A percentile compares a stretch with the other conserved stretches of the same genome.
Evolutionary conservation across 2,797 vertebrate genomes (phyloP).

Genomic region (Pangasius mekongensis): DNA sequence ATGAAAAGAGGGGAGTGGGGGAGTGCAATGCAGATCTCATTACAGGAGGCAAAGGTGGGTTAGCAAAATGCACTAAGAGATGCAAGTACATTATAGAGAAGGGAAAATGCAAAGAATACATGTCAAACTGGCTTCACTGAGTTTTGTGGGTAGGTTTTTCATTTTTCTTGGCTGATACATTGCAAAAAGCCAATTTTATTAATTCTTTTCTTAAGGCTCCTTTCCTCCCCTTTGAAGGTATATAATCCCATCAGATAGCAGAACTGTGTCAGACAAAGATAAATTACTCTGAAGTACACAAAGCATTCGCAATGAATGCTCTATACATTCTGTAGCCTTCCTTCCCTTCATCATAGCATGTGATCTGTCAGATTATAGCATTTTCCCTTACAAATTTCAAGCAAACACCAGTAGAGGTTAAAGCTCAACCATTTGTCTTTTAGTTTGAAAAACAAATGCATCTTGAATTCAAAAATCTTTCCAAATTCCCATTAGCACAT

Average conservation of each 20-base stretch:
- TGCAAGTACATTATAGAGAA: conserved; percentile 72
- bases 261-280: conserved; percentile 54
- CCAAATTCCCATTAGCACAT: conserved; percentile 6
- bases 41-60: conserved; percentile 71
- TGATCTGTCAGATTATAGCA: conserved; percentile 29
- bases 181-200: conserved; percentile 41
- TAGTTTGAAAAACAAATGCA: conserved; percentile 19
- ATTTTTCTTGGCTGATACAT: conserved; percentile 25
- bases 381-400: conserved; percentile 42
- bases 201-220: conserved; percentile 28
- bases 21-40: conserved; percentile 78
- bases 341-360: conserved; percentile 21
- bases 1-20: conserved; percentile 59
- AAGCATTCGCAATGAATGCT: conserved; percentile 19
- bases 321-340: not conserved
- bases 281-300: conserved; percentile 39
- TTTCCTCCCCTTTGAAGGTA: conserved; percentile 32
- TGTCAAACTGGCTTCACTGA: conserved; percentile 79
- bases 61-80: conserved; percentile 82
- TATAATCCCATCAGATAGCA: conserved; percentile 52
- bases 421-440: conserved; percentile 24
- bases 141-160: conserved; percentile 47
- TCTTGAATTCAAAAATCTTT: conserved; percentile 1
- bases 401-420: conserved; percentile 27
- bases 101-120: conserved; percentile 81